Evolutionary conservation across 64 coral and sea anemone genomes (phyloP).

Genomic region (Acropora tenuis): DNA sequence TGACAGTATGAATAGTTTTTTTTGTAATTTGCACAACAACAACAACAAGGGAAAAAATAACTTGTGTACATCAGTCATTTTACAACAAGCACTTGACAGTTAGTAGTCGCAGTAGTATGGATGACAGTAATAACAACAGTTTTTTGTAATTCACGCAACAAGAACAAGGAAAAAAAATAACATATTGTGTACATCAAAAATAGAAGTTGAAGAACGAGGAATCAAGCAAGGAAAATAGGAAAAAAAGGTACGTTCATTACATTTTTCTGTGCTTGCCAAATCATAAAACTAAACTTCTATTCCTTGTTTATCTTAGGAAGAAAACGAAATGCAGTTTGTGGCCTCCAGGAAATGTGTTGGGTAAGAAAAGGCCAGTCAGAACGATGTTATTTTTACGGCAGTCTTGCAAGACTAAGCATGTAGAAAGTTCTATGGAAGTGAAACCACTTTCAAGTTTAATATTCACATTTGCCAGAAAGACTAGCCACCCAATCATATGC

Average conservation of each 20-base stretch:
- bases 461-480: neutral
- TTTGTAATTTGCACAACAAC: neutral
- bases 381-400: neutral
- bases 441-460: neutral
- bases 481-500: neutral
- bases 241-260: neutral
- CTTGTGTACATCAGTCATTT: neutral
- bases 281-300: conserved; percentile 12
- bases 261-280: conserved; percentile 14
- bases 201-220: neutral
- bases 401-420: neutral
- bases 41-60: neutral
- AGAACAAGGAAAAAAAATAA: neutral
- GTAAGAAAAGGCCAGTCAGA: neutral
- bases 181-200: conserved; percentile 3
- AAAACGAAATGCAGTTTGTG: neutral
- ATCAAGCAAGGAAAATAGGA: neutral
- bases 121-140: neutral
- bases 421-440: neutral
- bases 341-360: neutral
- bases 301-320: neutral
- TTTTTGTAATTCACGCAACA: conserved; percentile 11
- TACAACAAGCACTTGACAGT: no score
- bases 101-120: no score
- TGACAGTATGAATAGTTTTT: neutral